These are phyloP conservation scores for Syngnathus typhle DNA, from an alignment of 2,113 vertebrate species.

Conservation along the genomic window DNA sequence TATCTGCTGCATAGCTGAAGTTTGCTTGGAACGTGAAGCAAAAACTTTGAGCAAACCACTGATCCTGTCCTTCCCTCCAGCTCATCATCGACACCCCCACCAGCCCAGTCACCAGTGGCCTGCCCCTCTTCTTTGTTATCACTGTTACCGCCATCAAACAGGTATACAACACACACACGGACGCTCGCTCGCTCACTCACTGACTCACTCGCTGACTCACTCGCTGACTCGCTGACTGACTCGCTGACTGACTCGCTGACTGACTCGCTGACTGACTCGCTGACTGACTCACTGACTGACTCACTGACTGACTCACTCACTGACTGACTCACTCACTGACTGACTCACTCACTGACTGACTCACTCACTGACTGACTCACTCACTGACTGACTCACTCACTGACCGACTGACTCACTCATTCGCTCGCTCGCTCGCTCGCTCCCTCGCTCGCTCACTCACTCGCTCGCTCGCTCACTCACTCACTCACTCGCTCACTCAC, in stretches of 20 bases:
- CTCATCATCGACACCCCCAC: conserved; percentile 98
- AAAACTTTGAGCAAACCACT: too few species aligned
- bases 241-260: conserved; percentile 14
- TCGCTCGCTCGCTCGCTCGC: conserved; percentile 7
- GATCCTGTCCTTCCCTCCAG: conserved; percentile 58
- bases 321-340: conserved; percentile 15
- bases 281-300: conserved; percentile 14
- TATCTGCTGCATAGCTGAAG: too few species aligned
- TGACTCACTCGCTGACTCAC: conserved; percentile 15
- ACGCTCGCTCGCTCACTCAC: background rate
- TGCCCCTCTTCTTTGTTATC: conserved; percentile 97
- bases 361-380: conserved; percentile 15
- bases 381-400: background rate
- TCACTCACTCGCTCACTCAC: conserved; percentile 15
- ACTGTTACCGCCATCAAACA: conserved; percentile 97
- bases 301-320: conserved; percentile 1
- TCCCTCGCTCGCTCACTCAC: conserved; percentile 7
- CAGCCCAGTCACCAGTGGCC: conserved; percentile 92
- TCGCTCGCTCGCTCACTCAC: conserved; percentile 10
- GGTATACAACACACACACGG: conserved; percentile 66
- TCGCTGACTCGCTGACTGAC: conserved; percentile 2
- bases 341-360: conserved; percentile 1
- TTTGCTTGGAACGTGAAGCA: too few species aligned
- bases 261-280: conserved; percentile 2
- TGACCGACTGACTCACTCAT: conserved; percentile 13